Evolutionary conservation across 2,888 invertebrate genomes (phyloP).

Genomic region (Machimus rusticus): DNA sequence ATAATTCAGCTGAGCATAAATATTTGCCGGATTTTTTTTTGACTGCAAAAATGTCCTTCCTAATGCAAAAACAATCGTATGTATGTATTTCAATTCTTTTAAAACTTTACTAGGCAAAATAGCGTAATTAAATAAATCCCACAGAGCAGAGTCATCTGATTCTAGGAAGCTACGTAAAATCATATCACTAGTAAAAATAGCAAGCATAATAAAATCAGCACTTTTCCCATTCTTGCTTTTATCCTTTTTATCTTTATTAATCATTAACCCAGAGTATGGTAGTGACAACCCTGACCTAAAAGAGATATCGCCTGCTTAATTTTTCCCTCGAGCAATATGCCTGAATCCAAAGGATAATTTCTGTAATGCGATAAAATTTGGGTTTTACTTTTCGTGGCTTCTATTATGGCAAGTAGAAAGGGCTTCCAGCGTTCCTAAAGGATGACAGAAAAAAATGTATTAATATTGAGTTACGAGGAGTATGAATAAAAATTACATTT

Average conservation of each 20-base stretch:
- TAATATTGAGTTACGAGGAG: background rate
- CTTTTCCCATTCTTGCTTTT: background rate
- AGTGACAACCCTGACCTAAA: background rate
- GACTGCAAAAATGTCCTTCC: no score
- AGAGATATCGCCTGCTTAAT: background rate
- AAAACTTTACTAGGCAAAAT: no score
- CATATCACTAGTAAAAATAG: background rate
- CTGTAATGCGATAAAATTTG: background rate
- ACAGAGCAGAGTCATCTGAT: no score
- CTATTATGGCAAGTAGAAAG: background rate
- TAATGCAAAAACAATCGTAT: no score
- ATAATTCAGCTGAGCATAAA: no score
- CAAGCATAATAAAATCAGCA: background rate
- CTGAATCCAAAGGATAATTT: background rate
- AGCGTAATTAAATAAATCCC: no score
- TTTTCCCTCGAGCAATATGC: background rate
- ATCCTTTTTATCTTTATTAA: background rate
- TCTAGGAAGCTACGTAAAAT: no score
- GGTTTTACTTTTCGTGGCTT: no score
- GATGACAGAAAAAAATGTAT: background rate
- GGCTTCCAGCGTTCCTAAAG: background rate
- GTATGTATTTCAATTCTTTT: no score
- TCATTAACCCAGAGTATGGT: no score
- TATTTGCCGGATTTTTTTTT: no score
- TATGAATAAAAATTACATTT: no score